Percentiles rank a stretch among this genome's conserved stretches.
Evolutionary conservation across 2,797 vertebrate genomes (phyloP).

Genomic region (Catostomus latipinnis): DNA sequence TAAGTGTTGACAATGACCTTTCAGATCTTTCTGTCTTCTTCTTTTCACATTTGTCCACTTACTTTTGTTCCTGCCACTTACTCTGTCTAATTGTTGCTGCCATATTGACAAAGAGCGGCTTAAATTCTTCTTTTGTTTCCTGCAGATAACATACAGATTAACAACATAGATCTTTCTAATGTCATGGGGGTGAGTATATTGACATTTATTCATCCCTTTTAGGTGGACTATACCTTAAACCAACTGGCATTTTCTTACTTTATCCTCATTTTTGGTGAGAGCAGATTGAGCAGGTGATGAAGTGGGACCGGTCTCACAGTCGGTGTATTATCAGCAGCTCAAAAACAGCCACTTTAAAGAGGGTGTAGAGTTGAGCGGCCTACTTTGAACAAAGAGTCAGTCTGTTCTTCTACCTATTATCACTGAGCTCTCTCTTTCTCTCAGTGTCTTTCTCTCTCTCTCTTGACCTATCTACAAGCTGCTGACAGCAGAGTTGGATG

Average conservation of each 20-base stretch:
- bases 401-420: background rate
- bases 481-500: constrained; percentile 22
- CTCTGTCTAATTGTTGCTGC: background rate
- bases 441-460: background rate
- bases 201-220: too few species aligned
- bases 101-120: too few species aligned
- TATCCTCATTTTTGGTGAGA: background rate
- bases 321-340: background rate
- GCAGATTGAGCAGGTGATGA: background rate
- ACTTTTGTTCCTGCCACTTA: constrained; percentile 1
- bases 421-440: background rate
- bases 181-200: too few species aligned
- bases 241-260: background rate
- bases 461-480: background rate
- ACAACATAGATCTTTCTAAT: too few species aligned
- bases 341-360: background rate
- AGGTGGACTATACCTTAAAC: background rate
- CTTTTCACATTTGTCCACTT: background rate
- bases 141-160: too few species aligned
- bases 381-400: background rate
- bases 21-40: constrained; percentile 8
- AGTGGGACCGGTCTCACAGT: background rate
- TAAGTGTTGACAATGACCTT: constrained; percentile 47
- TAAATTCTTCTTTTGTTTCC: too few species aligned
- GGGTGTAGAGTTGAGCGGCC: background rate